Evolutionary conservation across 2,113 vertebrate species (phyloP).

Genomic region (Eudorcas thomsonii): DNA sequence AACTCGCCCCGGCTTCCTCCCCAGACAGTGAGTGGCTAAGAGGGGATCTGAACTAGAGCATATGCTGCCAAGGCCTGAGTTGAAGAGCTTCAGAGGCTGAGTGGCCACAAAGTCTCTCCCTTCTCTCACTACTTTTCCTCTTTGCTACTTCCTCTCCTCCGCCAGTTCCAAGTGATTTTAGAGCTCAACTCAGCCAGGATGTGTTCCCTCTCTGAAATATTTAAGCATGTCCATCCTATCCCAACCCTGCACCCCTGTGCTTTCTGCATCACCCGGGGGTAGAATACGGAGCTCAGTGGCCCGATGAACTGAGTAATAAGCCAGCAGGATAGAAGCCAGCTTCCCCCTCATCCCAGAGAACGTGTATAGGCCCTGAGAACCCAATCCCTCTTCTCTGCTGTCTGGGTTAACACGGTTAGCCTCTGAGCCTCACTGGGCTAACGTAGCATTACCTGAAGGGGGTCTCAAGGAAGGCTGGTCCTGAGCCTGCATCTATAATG

Average conservation of each 20-base stretch:
- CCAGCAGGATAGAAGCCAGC: not conserved
- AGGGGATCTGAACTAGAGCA: not conserved
- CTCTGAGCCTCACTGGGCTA: not conserved
- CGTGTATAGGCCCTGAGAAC: not conserved
- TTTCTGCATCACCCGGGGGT: not conserved
- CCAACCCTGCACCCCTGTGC: rapidly evolving
- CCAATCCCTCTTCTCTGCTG: not conserved
- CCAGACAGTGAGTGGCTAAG: not conserved
- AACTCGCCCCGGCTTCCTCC: not conserved
- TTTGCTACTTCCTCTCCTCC: not conserved
- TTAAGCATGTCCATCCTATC: not conserved
- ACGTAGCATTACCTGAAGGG: not conserved
- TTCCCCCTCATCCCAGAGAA: not conserved
- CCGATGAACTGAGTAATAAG: not conserved
- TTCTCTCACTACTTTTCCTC: not conserved
- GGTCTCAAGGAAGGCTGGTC: not conserved
- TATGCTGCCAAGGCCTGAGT: rapidly evolving
- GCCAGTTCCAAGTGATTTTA: not conserved
- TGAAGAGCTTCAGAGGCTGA: not conserved
- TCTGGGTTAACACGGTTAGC: not conserved
- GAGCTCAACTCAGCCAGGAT: not conserved
- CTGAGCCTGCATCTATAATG: not conserved
- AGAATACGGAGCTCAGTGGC: not conserved
- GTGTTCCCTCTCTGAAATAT: not conserved
- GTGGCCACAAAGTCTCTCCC: not conserved